Base-by-base conservation (phyloP, 92 coral and sea anemone species). In the Chrysogorgia sp. region DNA sequence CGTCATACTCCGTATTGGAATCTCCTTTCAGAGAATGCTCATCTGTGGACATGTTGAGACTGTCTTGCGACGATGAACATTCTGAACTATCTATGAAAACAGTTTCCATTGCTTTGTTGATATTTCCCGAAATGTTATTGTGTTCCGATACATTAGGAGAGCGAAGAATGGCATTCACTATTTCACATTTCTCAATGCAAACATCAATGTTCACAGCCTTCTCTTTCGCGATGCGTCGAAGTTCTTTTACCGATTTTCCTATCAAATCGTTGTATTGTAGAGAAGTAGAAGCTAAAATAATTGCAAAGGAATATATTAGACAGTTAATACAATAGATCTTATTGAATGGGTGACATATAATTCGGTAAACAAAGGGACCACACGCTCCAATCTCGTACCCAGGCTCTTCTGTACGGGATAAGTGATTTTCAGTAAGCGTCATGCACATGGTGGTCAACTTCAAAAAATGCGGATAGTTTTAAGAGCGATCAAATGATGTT, bases 161-260 rank as follows among this genome's bases (percentile, higher is more conserved):
- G n/a, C n/a, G n/a, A n/a, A n/a, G n/a, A 14, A 57, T 7, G 24
- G 15, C 12, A 7, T 63, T 63, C 20, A 63, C 70, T 31, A 63
- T 63, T 63, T 63, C 45, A 31, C 20, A 30, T 20, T 63, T 63
- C 47, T 63, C 70, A 8, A 63, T 1, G 47, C 70, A 63, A 34
- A 2, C 15, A 17, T 20, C 24, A 7, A 34, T 63, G 47, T 63
- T 20, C 17, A 63, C 47, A 35, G 20, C 70, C 10, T 34, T 31
- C 10, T 30, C 22, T 24, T 7, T 30, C 3, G 70, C 70, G 23
- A 63, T 63, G 47, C 3, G 21, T 2, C 70, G 47, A 34, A 63
- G 70, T 4, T 63, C 70, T 34, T 33, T 63, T 63, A 33, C 47
- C 40, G 70, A 63, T 33, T 63, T 63, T 31, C 70, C 24, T 22